Evolutionary conservation across 2,888 invertebrate species (phyloP).

Genomic region (Melanophora roralis): DNA sequence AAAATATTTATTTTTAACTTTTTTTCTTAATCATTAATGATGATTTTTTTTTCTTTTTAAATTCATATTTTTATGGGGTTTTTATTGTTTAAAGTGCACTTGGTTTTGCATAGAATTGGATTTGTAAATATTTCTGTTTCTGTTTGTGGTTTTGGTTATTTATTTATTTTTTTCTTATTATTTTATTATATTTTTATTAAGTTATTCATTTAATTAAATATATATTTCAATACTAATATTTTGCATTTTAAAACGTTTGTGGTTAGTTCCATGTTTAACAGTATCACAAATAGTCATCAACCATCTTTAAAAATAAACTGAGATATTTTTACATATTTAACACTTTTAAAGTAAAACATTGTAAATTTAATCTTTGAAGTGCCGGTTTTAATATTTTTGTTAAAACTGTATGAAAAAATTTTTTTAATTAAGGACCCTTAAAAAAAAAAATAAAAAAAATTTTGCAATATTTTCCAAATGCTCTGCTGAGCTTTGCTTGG

Average conservation of each 20-base stretch:
- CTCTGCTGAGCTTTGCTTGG: no score
- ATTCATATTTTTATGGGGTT: constrained; percentile 36
- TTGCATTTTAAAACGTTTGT: no score
- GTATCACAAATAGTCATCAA: not conserved
- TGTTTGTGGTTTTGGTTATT: constrained; percentile 46
- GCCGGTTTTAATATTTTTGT: not conserved
- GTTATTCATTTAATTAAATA: not conserved
- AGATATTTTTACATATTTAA: no score
- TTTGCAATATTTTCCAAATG: no score
- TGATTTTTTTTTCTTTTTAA: constrained; percentile 33
- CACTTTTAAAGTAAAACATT: no score
- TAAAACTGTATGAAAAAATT: no score
- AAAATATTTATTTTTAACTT: not conserved
- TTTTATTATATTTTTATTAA: constrained; percentile 41
- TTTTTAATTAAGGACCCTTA: no score
- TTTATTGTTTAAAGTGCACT: constrained; percentile 11
- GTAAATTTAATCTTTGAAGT: not conserved
- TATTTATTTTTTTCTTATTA: constrained; percentile 39
- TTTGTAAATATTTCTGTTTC: not conserved
- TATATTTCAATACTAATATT: no score
- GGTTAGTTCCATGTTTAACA: not conserved
- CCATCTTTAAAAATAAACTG: not conserved
- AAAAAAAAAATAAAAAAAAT: no score
- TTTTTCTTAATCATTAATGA: constrained; percentile 26
- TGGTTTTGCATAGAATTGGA: not conserved